Percentiles rank a stretch among this genome's conserved stretches.
Evolutionary conservation across 2,797 vertebrate species (phyloP).

Genomic region (Amblyraja radiata): DNA sequence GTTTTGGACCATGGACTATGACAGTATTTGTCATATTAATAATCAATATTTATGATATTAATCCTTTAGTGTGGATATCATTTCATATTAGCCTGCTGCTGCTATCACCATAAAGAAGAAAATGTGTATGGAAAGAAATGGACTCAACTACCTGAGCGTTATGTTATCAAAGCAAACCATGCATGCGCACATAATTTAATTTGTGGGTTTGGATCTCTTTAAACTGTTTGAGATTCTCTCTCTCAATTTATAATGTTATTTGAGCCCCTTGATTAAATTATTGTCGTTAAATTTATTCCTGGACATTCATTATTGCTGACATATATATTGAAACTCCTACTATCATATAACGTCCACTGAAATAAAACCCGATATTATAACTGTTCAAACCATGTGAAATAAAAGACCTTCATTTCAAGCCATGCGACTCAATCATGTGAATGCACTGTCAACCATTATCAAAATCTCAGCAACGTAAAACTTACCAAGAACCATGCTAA

Average conservation of each 20-base stretch:
- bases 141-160: not conserved
- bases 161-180: not conserved
- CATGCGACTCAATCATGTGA: not conserved
- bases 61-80: not conserved
- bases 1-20: no score
- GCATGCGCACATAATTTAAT: not conserved
- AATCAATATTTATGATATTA: not conserved
- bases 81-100: not conserved
- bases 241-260: not conserved
- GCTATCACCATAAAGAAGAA: not conserved
- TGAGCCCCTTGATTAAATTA: not conserved
- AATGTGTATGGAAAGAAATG: not conserved
- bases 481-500: not conserved
- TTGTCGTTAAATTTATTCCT: not conserved
- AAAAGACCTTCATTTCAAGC: not conserved
- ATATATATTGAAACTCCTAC: not conserved
- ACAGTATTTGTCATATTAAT: not conserved
- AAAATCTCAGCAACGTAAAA: not conserved
- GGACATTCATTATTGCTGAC: not conserved
- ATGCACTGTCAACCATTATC: not conserved
- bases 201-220: not conserved
- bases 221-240: not conserved
- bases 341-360: not conserved
- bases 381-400: not conserved
- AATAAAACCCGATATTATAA: not conserved